Percentiles rank a stretch among this genome's conserved stretches.
phyloP scores from a whole-genome alignment of 2,113 vertebrate species.

The Elephantulus edwardii region DNA sequence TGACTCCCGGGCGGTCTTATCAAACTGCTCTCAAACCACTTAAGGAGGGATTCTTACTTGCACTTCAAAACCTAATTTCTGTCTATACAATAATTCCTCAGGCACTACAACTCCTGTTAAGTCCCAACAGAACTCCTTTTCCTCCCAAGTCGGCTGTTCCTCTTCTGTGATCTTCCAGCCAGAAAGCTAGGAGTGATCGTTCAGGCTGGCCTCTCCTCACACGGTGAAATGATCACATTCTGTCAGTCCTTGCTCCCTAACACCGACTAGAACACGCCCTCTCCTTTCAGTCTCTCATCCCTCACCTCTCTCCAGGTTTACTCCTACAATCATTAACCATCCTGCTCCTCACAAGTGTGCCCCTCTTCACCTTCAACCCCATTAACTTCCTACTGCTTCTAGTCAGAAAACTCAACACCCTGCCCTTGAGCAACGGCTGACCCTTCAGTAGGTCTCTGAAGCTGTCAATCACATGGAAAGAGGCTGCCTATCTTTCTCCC shows the following conservation, averaged over 20 bases:
- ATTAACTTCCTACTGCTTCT: neutral
- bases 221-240: neutral
- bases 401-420: too few relatives aligned
- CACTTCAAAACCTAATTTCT: neutral
- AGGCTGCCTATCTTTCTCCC: too few relatives aligned
- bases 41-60: neutral
- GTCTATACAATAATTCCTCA: neutral
- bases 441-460: too few relatives aligned
- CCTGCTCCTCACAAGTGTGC: neutral
- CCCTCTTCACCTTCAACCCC: neutral
- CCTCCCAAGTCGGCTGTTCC: neutral
- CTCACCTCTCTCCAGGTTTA: neutral
- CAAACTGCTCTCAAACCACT: neutral
- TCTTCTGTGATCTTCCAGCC: neutral
- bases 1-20: neutral
- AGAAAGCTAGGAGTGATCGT: neutral
- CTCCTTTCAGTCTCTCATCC: neutral
- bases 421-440: too few relatives aligned
- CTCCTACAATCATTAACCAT: neutral
- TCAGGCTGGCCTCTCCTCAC: neutral
- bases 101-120: neutral
- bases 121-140: neutral
- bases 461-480: too few relatives aligned
- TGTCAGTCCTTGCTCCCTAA: neutral
- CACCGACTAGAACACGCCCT: neutral